Evolutionary conservation across 2,888 invertebrate species (phyloP).

Genomic region (Scaptomyza tumidula): DNA sequence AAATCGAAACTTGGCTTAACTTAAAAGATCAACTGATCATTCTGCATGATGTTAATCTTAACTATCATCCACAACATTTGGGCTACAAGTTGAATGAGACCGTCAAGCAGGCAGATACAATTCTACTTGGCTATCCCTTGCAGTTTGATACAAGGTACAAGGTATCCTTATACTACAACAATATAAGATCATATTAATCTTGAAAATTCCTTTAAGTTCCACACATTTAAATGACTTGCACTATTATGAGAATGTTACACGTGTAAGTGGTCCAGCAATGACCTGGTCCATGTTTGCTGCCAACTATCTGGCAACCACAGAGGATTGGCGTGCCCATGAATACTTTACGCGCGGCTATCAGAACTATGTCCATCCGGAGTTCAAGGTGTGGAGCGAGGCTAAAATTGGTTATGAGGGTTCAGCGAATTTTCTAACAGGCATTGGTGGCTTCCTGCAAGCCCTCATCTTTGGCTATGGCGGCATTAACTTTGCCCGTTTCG

Average conservation of each 20-base stretch:
- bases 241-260: constrained; percentile 86
- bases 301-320: constrained; percentile 85
- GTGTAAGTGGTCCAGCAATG: constrained; percentile 87
- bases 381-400: constrained; percentile 87
- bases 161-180: constrained; percentile 1
- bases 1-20: constrained; percentile 75
- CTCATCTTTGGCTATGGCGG: constrained; percentile 87
- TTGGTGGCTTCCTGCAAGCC: constrained; percentile 87
- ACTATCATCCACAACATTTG: constrained; percentile 87
- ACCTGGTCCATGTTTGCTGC: constrained; percentile 88
- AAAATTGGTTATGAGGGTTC: constrained; percentile 86
- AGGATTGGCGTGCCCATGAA: constrained; percentile 83
- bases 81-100: constrained; percentile 85
- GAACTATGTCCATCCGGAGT: constrained; percentile 86
- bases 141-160: constrained; percentile 86
- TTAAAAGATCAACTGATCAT: constrained; percentile 86
- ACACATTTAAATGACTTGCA: constrained; percentile 85
- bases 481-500: constrained; percentile 84
- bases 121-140: constrained; percentile 86
- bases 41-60: constrained; percentile 85
- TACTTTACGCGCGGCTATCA: constrained; percentile 86
- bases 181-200: background rate
- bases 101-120: constrained; percentile 87
- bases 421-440: constrained; percentile 87
- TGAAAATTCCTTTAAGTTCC: constrained; percentile 53